phyloP scores from a whole-genome alignment of 2,113 vertebrate genomes.

The Megaleporinus macrocephalus region DNA sequence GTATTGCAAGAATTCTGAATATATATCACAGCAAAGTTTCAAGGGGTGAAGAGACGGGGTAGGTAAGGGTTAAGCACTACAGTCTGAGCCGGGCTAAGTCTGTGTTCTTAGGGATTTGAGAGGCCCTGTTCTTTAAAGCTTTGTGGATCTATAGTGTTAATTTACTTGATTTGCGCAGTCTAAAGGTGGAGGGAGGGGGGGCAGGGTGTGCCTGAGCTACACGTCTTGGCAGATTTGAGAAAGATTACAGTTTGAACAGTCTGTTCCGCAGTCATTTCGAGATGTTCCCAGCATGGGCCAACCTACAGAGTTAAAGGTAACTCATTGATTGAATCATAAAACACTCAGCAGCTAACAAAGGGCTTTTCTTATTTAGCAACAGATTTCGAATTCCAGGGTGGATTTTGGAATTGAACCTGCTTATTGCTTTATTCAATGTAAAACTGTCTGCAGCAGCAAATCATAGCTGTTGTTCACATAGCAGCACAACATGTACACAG shows the following conservation, averaged over 20 bases:
- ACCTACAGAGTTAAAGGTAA: slow-evolving; percentile 34
- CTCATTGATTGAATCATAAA: slow-evolving; percentile 34
- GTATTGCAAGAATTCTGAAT: not conserved
- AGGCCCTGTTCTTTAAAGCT: slow-evolving; percentile 62
- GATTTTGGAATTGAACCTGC: slow-evolving; percentile 2
- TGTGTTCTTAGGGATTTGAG: slow-evolving; percentile 62
- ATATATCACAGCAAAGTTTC: not conserved
- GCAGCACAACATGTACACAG: not conserved
- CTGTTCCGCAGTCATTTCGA: slow-evolving; percentile 36
- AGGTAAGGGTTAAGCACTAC: slow-evolving; percentile 51
- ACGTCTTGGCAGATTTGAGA: slow-evolving; percentile 44
- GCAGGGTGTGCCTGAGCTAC: slow-evolving; percentile 43
- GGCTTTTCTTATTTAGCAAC: slow-evolving; percentile 26
- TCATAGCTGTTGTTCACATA: not conserved
- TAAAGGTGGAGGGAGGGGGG: slow-evolving; percentile 37
- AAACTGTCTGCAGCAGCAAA: not conserved
- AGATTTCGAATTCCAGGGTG: slow-evolving; percentile 18
- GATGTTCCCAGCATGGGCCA: slow-evolving; percentile 25
- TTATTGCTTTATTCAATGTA: not conserved
- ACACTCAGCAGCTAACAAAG: slow-evolving; percentile 11
- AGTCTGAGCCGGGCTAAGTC: slow-evolving; percentile 59
- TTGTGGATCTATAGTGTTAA: slow-evolving; percentile 62
- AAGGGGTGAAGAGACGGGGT: not conserved
- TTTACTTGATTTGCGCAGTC: slow-evolving; percentile 58
- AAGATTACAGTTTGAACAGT: slow-evolving; percentile 36